phyloP scores from a whole-genome alignment of 1,140 invertebrate genomes.

The Sycobia sp. region DNA sequence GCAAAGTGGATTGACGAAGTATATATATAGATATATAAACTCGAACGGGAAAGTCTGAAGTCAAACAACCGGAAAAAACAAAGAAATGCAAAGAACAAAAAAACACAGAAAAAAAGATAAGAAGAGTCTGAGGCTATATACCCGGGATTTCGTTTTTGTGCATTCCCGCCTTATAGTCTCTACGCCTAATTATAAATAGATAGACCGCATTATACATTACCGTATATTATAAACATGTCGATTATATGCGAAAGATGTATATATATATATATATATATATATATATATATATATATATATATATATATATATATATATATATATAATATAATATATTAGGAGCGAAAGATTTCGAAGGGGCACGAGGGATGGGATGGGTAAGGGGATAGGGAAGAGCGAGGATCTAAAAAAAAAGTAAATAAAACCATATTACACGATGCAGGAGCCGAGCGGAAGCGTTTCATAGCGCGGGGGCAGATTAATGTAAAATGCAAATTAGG shows the following conservation, averaged over 20 bases:
- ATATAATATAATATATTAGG: slow-evolving; percentile 37
- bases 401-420: neutral
- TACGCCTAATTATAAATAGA: slow-evolving; percentile 39
- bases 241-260: slow-evolving; percentile 36
- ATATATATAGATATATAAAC: no score
- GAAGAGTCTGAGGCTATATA: slow-evolving; percentile 33
- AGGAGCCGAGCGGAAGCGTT: no score
- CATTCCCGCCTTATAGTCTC: slow-evolving; percentile 34
- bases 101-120: slow-evolving; percentile 10
- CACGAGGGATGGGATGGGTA: neutral
- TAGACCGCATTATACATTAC: slow-evolving; percentile 36
- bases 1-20: slow-evolving; percentile 1
- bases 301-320: slow-evolving; percentile 28
- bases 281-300: slow-evolving; percentile 32
- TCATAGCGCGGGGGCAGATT: no score
- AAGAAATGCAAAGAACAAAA: neutral
- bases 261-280: slow-evolving; percentile 39
- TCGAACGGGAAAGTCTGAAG: slow-evolving; percentile 24
- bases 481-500: no score
- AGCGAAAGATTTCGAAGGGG: slow-evolving; percentile 7
- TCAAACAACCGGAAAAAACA: slow-evolving; percentile 29
- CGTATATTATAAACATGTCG: slow-evolving; percentile 25
- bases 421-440: no score
- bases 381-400: neutral
- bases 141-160: slow-evolving; percentile 35